Evolutionary conservation across 2,113 vertebrate genomes (phyloP).

Genomic region (Tiliqua scincoides): DNA sequence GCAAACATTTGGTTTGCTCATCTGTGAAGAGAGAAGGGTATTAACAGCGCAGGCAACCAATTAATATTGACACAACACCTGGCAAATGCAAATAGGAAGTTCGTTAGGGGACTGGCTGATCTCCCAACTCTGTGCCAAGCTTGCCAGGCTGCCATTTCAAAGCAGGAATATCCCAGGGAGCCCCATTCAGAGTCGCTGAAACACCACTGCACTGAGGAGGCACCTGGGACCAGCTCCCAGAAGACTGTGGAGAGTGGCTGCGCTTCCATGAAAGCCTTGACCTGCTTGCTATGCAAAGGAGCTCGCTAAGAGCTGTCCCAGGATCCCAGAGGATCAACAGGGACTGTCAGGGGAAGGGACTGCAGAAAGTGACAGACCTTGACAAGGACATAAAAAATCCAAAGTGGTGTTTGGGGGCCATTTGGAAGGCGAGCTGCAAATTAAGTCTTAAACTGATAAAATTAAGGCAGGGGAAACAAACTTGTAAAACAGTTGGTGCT

Average conservation of each 20-base stretch:
- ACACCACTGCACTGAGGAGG: constrained; percentile 19
- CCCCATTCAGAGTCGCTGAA: constrained; percentile 15
- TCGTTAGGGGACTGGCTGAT: constrained; percentile 60
- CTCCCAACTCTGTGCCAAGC: constrained; percentile 53
- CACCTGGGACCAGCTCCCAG: constrained; percentile 30
- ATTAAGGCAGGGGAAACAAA: constrained; percentile 50
- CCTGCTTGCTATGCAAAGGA: constrained; percentile 45
- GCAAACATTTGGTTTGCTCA: constrained; percentile 59
- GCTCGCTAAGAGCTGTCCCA: constrained; percentile 36
- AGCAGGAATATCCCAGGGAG: constrained; percentile 44
- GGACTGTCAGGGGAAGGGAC: constrained; percentile 49
- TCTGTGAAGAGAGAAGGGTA: constrained; percentile 59
- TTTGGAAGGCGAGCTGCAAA: constrained; percentile 48
- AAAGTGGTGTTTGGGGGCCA: constrained; percentile 29
- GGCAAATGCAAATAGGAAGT: constrained; percentile 61
- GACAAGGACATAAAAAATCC: constrained; percentile 27
- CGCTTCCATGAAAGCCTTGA: constrained; percentile 39
- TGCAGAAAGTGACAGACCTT: constrained; percentile 3
- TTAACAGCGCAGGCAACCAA: constrained; percentile 63
- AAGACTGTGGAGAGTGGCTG: constrained; percentile 40
- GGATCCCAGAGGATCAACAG: constrained; percentile 62
- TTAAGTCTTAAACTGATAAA: constrained; percentile 52
- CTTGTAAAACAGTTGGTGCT: constrained; percentile 35
- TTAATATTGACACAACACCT: constrained; percentile 64
- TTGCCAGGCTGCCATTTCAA: constrained; percentile 65